Percentiles rank a stretch among this genome's conserved stretches.
phyloP scores from a whole-genome alignment of 2,888 invertebrate species.

The Craniophora ligustri region DNA sequence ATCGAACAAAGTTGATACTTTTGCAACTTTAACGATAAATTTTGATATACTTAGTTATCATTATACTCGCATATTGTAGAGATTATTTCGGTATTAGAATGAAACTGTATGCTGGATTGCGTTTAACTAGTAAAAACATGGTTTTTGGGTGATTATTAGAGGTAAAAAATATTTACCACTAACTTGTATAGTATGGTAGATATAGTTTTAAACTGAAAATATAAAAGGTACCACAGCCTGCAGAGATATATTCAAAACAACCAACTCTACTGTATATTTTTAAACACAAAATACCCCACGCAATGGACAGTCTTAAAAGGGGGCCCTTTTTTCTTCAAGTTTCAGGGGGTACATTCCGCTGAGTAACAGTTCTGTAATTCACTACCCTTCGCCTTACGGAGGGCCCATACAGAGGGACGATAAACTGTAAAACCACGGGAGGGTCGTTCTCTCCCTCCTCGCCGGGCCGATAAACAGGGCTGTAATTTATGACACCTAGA shows the following conservation, averaged over 20 bases:
- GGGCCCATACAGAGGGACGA: conserved; percentile 81
- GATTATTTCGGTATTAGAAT: background rate
- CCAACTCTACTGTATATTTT: background rate
- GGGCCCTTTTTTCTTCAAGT: conserved; percentile 58
- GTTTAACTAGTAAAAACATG: too few species aligned
- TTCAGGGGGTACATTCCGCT: conserved; percentile 76
- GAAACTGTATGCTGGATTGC: too few species aligned
- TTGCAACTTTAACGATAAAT: conserved; percentile 64
- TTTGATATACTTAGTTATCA: conserved; percentile 13
- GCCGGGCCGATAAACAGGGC: conserved; percentile 83
- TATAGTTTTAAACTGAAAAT: too few species aligned
- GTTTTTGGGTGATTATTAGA: too few species aligned
- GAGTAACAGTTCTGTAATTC: conserved; percentile 81
- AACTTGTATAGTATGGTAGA: too few species aligned
- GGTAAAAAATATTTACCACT: too few species aligned
- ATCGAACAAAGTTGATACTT: conserved; percentile 81
- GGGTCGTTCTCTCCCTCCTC: conserved; percentile 77
- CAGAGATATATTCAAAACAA: background rate
- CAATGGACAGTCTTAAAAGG: conserved; percentile 60
- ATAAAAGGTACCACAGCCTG: background rate
- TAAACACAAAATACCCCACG: conserved; percentile 37
- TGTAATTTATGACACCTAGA: conserved; percentile 86
- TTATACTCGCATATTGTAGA: background rate
- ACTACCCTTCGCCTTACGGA: conserved; percentile 74
- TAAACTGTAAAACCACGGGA: conserved; percentile 87